These are phyloP conservation scores for Patella pellucida DNA, from an alignment of 2,888 invertebrate genomes.

Conservation along the genomic window DNA sequence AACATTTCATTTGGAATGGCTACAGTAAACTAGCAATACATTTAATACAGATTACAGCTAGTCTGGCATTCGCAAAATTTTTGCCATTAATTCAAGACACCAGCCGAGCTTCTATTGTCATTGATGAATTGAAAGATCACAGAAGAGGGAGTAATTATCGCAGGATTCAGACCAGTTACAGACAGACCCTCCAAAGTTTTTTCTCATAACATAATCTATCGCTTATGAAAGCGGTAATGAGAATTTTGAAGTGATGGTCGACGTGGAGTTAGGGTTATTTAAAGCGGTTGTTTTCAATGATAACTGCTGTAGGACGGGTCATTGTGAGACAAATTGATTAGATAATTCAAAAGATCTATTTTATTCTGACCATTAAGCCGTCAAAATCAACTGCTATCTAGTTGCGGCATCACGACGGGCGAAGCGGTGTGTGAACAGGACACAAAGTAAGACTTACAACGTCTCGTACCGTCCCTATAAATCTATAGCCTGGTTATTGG, in stretches of 20 bases:
- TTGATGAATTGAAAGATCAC: not conserved
- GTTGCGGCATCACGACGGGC: not conserved
- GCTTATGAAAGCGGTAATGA: not conserved
- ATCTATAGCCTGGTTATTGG: not conserved
- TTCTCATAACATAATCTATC: conserved; percentile 5
- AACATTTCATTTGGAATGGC: no score
- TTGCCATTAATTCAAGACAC: not conserved
- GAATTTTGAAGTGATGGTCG: conserved; percentile 6
- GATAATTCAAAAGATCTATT: conserved; percentile 5
- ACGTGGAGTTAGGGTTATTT: not conserved
- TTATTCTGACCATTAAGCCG: conserved; percentile 11
- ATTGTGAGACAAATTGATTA: conserved; percentile 11
- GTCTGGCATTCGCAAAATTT: not conserved
- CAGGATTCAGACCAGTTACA: no score
- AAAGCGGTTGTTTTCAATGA: not conserved
- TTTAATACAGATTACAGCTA: no score
- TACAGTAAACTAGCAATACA: no score
- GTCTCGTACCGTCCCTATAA: conserved; percentile 4
- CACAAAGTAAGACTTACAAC: conserved; percentile 1
- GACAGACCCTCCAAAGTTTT: conserved; percentile 3
- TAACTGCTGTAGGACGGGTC: not conserved
- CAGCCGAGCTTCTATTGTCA: not conserved
- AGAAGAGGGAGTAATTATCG: not conserved
- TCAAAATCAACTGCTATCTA: conserved; percentile 1
- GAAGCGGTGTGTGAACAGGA: conserved; percentile 10